Evolutionary conservation across 2,888 invertebrate genomes (phyloP).

Genomic region (Noctua comes): DNA sequence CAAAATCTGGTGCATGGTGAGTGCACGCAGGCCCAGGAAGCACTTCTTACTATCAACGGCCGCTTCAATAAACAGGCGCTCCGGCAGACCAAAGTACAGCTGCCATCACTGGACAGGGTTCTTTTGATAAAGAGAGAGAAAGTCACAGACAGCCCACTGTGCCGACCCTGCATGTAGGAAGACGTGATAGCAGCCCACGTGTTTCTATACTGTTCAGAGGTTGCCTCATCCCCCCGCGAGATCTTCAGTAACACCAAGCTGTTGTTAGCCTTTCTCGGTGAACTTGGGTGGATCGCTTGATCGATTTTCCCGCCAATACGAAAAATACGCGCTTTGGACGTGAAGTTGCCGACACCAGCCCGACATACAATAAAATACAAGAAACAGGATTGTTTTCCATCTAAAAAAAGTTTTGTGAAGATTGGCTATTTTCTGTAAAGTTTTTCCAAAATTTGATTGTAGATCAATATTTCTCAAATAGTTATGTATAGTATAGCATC

Average conservation of each 20-base stretch:
- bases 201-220: neutral
- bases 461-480: neutral
- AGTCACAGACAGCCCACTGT: neutral
- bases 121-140: too few species aligned
- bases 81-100: neutral
- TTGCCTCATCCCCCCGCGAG: neutral
- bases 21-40: too few species aligned
- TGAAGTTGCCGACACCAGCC: neutral
- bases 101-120: neutral
- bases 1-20: too few species aligned
- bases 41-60: neutral
- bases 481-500: neutral
- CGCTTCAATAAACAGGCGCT: neutral
- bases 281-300: neutral
- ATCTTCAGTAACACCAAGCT: neutral
- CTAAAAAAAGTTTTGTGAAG: neutral
- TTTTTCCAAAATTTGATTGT: neutral
- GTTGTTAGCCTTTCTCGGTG: neutral
- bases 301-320: neutral
- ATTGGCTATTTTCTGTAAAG: neutral
- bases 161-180: neutral
- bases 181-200: neutral
- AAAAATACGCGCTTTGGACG: neutral
- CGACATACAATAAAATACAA: neutral
- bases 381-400: neutral